Evolutionary conservation across 2,113 vertebrate genomes (phyloP).

Genomic region (Donacobius atricapilla): DNA sequence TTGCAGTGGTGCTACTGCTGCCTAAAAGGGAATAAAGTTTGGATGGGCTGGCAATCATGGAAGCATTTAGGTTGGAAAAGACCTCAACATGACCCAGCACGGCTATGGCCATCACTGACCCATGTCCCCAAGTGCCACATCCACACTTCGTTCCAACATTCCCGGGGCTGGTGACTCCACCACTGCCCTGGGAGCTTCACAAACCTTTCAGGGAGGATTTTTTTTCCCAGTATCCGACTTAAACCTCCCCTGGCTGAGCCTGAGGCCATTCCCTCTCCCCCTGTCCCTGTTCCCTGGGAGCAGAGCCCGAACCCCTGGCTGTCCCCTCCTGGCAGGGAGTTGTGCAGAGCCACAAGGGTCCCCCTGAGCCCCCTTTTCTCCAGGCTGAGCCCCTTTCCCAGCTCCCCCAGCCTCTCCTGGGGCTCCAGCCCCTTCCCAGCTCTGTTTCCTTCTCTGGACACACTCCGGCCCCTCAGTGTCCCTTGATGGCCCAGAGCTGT

Average conservation of each 20-base stretch:
- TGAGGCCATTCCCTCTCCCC: not conserved
- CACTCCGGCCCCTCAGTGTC: accelerated
- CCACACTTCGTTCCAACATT: not conserved
- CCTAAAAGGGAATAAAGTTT: not conserved
- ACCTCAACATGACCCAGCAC: not conserved
- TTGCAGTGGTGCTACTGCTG: not conserved
- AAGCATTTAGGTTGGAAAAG: not conserved
- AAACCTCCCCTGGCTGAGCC: accelerated
- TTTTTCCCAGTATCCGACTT: accelerated
- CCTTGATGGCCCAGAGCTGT: not conserved
- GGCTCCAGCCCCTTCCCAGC: not conserved
- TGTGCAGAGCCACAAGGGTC: not conserved
- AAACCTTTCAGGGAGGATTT: accelerated
- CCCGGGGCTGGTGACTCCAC: not conserved
- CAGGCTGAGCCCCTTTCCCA: not conserved
- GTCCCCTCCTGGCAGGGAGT: not conserved
- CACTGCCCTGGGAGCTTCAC: not conserved
- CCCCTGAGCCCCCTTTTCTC: not conserved
- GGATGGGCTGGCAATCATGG: not conserved
- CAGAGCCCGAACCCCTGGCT: not conserved
- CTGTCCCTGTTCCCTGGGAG: not conserved
- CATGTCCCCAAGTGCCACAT: not conserved
- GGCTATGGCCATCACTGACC: not conserved
- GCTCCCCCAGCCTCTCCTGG: not conserved
- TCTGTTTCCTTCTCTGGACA: accelerated